phyloP scores from a whole-genome alignment of 1,140 invertebrate species.

The Aphelinus atriplicis region DNA sequence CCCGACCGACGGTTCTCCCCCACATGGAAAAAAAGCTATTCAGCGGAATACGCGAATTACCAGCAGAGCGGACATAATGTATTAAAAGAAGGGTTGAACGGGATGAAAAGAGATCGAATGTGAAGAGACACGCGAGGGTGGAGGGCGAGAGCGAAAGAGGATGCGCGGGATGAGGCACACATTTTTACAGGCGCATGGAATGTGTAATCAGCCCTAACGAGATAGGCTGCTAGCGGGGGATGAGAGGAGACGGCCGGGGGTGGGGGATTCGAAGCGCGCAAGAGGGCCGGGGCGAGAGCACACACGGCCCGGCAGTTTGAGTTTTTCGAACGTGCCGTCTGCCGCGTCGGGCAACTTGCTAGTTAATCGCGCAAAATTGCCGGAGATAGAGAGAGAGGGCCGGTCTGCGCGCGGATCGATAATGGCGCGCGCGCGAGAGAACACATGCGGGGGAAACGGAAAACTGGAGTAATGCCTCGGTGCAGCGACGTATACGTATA shows the following conservation, averaged over 20 bases:
- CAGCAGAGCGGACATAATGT: too few relatives aligned
- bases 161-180: constrained; percentile 1
- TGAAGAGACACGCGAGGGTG: not conserved
- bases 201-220: constrained; percentile 28
- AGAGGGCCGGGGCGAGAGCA: too few relatives aligned
- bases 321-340: constrained; percentile 30
- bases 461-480: constrained; percentile 4
- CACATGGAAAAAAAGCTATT: too few relatives aligned
- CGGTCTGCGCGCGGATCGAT: not conserved
- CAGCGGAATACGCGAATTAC: too few relatives aligned
- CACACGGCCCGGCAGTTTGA: constrained; percentile 1
- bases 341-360: constrained; percentile 12
- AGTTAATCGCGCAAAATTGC: constrained; percentile 27
- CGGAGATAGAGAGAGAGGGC: not conserved
- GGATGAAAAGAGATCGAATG: too few relatives aligned
- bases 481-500: not conserved
- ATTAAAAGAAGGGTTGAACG: too few relatives aligned
- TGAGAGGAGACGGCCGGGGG: constrained; percentile 2
- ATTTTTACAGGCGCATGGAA: constrained; percentile 6
- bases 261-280: not conserved
- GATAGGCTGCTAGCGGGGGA: not conserved
- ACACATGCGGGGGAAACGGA: not conserved
- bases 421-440: not conserved
- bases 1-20: too few relatives aligned
- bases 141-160: not conserved